A percentile compares a stretch with the other conserved stretches of the same genome.
Conservation (phyloP, 2,113 vertebrate genomes). For the Zingel zingel region DNA sequence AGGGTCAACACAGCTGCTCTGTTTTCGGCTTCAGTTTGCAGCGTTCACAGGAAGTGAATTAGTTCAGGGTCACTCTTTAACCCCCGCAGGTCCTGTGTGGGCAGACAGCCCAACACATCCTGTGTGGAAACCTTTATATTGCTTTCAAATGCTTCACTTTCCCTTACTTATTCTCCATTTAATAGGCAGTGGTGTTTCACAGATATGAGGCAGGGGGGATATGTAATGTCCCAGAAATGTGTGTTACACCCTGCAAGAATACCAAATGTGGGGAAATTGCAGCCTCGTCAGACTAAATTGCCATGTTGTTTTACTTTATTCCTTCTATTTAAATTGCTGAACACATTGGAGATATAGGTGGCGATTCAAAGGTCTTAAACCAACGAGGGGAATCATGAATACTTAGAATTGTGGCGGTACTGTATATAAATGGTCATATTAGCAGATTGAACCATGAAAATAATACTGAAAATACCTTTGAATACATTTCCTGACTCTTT, state of each 20-base stretch:
- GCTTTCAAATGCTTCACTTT: background rate
- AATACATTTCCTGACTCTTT: too few species aligned
- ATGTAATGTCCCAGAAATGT: background rate
- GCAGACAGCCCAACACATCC: background rate
- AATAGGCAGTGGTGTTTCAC: background rate
- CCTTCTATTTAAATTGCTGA: background rate
- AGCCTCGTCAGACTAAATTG: background rate
- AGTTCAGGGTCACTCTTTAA: background rate
- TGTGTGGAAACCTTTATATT: background rate
- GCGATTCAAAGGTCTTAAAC: background rate
- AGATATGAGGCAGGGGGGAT: background rate
- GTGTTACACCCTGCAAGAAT: background rate
- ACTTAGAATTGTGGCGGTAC: background rate
- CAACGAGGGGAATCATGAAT: background rate
- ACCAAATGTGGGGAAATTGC: background rate
- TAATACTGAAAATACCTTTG: background rate
- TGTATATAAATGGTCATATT: background rate
- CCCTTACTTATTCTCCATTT: background rate
- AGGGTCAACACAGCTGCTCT: constrained; percentile 2
- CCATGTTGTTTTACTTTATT: background rate
- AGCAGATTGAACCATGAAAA: background rate
- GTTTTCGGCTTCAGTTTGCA: background rate
- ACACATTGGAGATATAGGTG: background rate
- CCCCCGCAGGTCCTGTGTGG: background rate
- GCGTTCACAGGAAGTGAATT: background rate